Evolutionary conservation across 2,797 vertebrate genomes (phyloP).

Genomic region (Lateolabrax maculatus): DNA sequence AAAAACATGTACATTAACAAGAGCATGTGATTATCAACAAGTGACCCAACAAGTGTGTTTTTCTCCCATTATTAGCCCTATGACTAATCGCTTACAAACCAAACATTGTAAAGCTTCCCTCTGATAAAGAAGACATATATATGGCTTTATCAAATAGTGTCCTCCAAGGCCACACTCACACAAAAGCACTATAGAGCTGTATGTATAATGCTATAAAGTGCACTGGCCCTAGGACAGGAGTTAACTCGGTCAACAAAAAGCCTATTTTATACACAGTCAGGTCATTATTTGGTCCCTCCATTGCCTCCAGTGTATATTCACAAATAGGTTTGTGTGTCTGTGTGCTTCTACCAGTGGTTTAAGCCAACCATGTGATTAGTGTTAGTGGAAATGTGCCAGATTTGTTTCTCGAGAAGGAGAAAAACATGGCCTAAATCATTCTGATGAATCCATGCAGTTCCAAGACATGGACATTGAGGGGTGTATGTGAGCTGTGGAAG

Average conservation of each 20-base stretch:
- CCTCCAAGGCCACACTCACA: background rate
- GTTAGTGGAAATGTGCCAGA: slow-evolving; percentile 70
- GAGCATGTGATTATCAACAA: slow-evolving; percentile 35
- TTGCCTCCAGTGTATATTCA: slow-evolving; percentile 49
- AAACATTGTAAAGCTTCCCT: slow-evolving; percentile 27
- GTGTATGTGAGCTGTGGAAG: slow-evolving; percentile 74
- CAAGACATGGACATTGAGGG: slow-evolving; percentile 68
- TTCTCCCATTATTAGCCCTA: background rate
- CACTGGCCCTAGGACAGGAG: slow-evolving; percentile 11
- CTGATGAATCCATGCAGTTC: slow-evolving; percentile 69
- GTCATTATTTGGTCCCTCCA: slow-evolving; percentile 52
- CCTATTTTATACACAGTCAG: slow-evolving; percentile 42
- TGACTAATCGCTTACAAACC: slow-evolving; percentile 18
- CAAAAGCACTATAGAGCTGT: slow-evolving; percentile 3
- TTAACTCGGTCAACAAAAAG: slow-evolving; percentile 47
- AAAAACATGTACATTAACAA: slow-evolving; percentile 3
- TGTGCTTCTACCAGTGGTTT: slow-evolving; percentile 57
- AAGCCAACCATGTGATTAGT: slow-evolving; percentile 72
- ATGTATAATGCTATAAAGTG: slow-evolving; percentile 1
- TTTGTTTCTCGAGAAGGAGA: slow-evolving; percentile 63
- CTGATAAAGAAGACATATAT: background rate
- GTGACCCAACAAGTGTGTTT: slow-evolving; percentile 6
- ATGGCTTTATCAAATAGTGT: background rate
- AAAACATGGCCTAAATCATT: slow-evolving; percentile 53
- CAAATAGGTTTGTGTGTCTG: slow-evolving; percentile 69